Evolutionary conservation across 1,140 invertebrate genomes (phyloP).

Genomic region (Ridgeia piscesae): DNA sequence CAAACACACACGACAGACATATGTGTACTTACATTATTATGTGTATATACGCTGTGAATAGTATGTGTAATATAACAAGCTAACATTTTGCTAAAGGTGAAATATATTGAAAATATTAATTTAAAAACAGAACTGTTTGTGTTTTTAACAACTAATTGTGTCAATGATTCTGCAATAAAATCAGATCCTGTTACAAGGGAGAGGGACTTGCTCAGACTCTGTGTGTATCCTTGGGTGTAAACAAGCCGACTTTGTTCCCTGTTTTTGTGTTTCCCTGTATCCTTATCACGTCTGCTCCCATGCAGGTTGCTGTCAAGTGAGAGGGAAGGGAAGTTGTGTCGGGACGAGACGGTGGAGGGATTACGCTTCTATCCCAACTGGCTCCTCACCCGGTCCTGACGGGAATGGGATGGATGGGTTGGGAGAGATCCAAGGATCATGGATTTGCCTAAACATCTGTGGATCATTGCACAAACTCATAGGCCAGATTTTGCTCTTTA

Average conservation of each 20-base stretch:
- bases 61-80: too few relatives aligned
- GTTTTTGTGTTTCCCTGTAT: too few relatives aligned
- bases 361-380: slow-evolving; percentile 89
- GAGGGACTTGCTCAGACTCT: background rate
- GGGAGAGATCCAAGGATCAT: background rate
- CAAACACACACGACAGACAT: too few relatives aligned
- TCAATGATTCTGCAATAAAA: background rate
- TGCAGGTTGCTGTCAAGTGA: slow-evolving; percentile 75
- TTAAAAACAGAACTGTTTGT: background rate
- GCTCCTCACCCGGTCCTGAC: slow-evolving; percentile 59
- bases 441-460: background rate
- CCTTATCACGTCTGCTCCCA: background rate
- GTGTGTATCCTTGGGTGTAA: background rate
- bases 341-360: slow-evolving; percentile 92
- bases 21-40: too few relatives aligned
- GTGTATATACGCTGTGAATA: too few relatives aligned
- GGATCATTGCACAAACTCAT: background rate
- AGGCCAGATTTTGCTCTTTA: background rate
- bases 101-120: too few relatives aligned
- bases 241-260: too few relatives aligned
- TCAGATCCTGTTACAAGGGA: background rate
- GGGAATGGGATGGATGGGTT: background rate
- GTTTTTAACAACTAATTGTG: slow-evolving; percentile 6
- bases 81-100: too few relatives aligned
- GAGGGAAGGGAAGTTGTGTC: slow-evolving; percentile 79